Percentiles rank a stretch among this genome's conserved stretches.
Conservation (phyloP, 2,888 invertebrate species). For the Crioceris asparagi region DNA sequence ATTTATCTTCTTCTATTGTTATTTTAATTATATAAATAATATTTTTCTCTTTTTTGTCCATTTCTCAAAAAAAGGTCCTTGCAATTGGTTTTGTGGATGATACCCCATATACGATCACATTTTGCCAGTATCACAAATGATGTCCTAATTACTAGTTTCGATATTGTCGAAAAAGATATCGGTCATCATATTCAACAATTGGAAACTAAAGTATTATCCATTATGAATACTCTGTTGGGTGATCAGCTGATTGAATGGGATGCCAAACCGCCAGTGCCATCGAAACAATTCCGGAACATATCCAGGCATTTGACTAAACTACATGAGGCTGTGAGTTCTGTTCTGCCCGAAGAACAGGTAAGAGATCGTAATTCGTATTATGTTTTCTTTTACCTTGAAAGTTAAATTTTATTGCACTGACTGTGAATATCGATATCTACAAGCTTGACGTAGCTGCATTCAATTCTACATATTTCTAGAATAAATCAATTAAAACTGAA, state of each 20-base stretch:
- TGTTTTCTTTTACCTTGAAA: too few relatives aligned
- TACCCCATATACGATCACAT: slow-evolving; percentile 60
- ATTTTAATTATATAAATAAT: too few relatives aligned
- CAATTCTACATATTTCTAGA: too few relatives aligned
- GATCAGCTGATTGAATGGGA: slow-evolving; percentile 82
- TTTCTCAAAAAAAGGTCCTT: too few relatives aligned
- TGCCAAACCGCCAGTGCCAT: slow-evolving; percentile 90
- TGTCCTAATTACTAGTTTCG: slow-evolving; percentile 48
- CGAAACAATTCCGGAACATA: slow-evolving; percentile 76
- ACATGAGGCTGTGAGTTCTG: slow-evolving; percentile 80
- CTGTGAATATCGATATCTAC: too few relatives aligned
- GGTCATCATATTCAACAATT: slow-evolving; percentile 87
- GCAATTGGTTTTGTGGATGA: slow-evolving; percentile 69
- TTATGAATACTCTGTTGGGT: slow-evolving; percentile 76
- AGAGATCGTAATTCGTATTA: slow-evolving; percentile 5
- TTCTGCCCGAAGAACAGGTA: slow-evolving; percentile 71
- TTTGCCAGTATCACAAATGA: slow-evolving; percentile 51
- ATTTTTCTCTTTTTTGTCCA: too few relatives aligned
- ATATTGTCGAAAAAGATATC: slow-evolving; percentile 67
- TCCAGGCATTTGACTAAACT: slow-evolving; percentile 82
- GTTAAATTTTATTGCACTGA: too few relatives aligned
- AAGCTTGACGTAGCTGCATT: too few relatives aligned
- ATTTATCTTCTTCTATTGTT: too few relatives aligned
- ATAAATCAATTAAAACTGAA: not conserved
- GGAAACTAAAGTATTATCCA: slow-evolving; percentile 79